Base-by-base conservation (phyloP, 2,113 vertebrate genomes). In the Pavo muticus region DNA sequence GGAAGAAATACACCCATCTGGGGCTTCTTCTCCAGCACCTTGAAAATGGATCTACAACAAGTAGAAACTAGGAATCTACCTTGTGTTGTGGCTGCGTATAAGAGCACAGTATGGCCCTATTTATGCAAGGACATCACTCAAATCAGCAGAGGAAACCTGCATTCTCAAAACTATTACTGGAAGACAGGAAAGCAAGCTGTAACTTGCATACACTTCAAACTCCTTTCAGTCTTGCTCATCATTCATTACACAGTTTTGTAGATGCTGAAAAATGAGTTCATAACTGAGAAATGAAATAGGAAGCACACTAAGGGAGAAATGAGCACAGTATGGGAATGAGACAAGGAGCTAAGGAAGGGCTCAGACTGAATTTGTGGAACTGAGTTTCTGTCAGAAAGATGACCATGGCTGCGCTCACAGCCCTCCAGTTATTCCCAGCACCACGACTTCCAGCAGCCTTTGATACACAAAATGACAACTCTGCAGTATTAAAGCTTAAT, bases 331-430 rank as follows among this genome's bases (percentile, higher is more conserved):
- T 63, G 78, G 63, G 71, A 95, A 87, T 59, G 74, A 94, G 84
- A 85, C 32, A 82, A 72, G 91, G 92, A 89, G 68, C 71, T 71
- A 91, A 83, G 84, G 78, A 96, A 97, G 91, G 96, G n/a, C 87
- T 93, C 81, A 6, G 84, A 84, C 63, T 18, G 11, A 61, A 16
- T 90, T 92, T 89, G 94, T 48, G 5, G 72, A 92, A 95, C 89
- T 42, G 78, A 89, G 84, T 71, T 73, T 87, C 87, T 92, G 89
- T 89, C 94, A 92, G 88, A 82, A 84, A 67, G 84, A 94, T 88
- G 78, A 82, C 73, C 73, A 8, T 47, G 71, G 56, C 50, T 67
- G 80, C 87, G 87, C 47, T 85, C 87, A 95, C 63, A 96, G 93
- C 64, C 94, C 75, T 42, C 78, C 23, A 67, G 84, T 83, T 90